Evolutionary conservation across 1,140 invertebrate species (phyloP), one percentile per base, ranked within the genome.

Genomic region (Bombus waltoni): DNA sequence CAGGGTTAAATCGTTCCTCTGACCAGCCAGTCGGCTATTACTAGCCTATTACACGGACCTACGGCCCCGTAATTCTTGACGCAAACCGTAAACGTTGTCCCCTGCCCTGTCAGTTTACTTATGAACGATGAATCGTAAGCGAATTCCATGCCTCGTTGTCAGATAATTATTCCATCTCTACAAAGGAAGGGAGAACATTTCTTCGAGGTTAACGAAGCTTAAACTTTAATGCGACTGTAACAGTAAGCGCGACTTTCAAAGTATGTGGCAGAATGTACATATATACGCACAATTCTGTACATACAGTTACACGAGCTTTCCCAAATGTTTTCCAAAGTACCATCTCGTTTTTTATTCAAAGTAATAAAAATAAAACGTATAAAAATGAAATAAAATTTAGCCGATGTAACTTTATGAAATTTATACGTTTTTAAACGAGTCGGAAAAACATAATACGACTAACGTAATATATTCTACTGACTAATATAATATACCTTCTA

Each of bases 1-100:
- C 91, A 92, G 93, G 93, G 93, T 94, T 94, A 94, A 94, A 94
- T 94, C 91, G 92, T 66, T 93, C 89, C 84, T 70, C 88, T 91
- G 93, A 93, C 89, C 91, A 93, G 90, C 74, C 87, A 84, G 86
- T 77, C 89, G 83, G 86, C 85, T 81, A 81, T 53, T 68, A 66
- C 62, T n/a, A 62, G 59, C 25, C 59, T 13, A 13, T 62, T 62
- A 62, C 70, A 73, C 66, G 72, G 90, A 92, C 88, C 87, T 89
- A 91, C 86, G 90, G 80, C 85, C 66, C 59, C 35, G 65, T 82
- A 87, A 83, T 82, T 70, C 76, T 79, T 53, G n/a, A 40, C 59
- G 68, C 73, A 81, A 83, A 66, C 81, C 62, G 38, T 59, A 72
- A 77, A 65, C 81, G 28, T 0, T 38, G 40, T 35, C 65, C 40